Conservation (phyloP, 2,888 invertebrate genomes). For the Hyppa rectilinea region DNA sequence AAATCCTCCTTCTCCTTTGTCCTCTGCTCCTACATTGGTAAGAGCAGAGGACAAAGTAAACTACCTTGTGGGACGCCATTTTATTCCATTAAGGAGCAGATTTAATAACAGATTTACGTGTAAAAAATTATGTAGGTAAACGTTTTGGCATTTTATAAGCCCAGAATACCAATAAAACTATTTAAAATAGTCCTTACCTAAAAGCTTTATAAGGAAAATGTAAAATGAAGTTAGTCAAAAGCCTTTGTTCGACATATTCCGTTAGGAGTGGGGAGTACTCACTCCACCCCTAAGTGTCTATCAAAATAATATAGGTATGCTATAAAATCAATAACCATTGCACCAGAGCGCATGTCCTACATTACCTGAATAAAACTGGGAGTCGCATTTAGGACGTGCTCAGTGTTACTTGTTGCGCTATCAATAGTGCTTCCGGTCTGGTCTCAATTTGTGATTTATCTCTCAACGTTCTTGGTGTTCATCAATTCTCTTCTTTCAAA, state of each 20-base stretch:
- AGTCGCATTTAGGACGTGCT: constrained; percentile 18
- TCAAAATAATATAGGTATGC: constrained; percentile 31
- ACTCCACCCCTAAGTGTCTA: constrained; percentile 1
- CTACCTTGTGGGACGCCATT: constrained; percentile 26
- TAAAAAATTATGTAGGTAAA: neutral
- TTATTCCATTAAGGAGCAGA: neutral
- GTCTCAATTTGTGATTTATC: neutral
- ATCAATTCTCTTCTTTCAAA: neutral
- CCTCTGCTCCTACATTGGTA: no score
- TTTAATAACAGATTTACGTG: neutral
- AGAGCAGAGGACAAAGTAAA: constrained; percentile 7
- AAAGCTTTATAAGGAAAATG: neutral
- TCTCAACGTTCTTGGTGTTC: neutral
- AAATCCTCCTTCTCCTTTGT: no score
- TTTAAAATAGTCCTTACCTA: neutral
- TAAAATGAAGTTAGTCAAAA: constrained; percentile 5
- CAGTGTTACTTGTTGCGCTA: constrained; percentile 45
- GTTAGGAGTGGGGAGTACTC: constrained; percentile 12
- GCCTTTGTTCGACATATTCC: constrained; percentile 31
- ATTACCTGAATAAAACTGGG: constrained; percentile 33
- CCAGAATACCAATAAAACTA: neutral
- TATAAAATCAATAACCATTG: constrained; percentile 52
- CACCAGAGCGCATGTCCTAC: constrained; percentile 55
- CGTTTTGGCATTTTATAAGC: neutral
- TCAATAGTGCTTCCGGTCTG: constrained; percentile 6